A percentile compares a stretch with the other conserved stretches of the same genome.
phyloP scores from a whole-genome alignment of 2,797 vertebrate genomes.

The Sebastes taczanowskii region DNA sequence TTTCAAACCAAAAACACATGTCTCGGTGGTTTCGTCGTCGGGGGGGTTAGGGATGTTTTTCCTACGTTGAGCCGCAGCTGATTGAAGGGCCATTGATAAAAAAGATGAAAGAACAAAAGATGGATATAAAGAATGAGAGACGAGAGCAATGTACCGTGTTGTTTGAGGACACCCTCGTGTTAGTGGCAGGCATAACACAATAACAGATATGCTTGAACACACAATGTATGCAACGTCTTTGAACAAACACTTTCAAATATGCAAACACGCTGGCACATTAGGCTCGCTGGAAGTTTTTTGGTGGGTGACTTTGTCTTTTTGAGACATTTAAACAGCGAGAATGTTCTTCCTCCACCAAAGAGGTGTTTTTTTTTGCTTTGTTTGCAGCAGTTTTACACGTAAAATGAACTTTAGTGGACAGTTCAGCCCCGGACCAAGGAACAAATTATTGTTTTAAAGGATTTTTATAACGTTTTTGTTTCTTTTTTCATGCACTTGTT shows the following conservation, averaged over 20 bases:
- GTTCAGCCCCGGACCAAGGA: neutral
- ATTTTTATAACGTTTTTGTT: neutral
- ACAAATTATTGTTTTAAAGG: neutral
- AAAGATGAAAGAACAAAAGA: neutral
- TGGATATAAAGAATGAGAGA: slow-evolving; percentile 1
- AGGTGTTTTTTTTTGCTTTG: neutral
- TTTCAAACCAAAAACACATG: slow-evolving; percentile 64
- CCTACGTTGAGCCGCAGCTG: neutral
- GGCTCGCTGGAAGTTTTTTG: neutral
- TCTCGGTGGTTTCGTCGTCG: slow-evolving; percentile 1
- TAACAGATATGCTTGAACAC: neutral
- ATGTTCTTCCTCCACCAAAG: neutral
- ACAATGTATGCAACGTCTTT: neutral
- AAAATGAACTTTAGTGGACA: neutral
- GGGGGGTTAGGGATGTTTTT: neutral
- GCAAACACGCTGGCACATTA: neutral
- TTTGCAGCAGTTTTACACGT: neutral
- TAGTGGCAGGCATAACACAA: neutral
- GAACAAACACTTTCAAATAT: neutral
- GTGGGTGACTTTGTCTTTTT: neutral
- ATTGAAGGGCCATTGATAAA: slow-evolving; percentile 40
- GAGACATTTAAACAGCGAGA: neutral
- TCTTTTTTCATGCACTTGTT: neutral
- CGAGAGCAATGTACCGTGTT: neutral
- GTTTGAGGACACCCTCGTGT: neutral